phyloP scores from a whole-genome alignment of 2,888 invertebrate species.

The Chalcis sispes region DNA sequence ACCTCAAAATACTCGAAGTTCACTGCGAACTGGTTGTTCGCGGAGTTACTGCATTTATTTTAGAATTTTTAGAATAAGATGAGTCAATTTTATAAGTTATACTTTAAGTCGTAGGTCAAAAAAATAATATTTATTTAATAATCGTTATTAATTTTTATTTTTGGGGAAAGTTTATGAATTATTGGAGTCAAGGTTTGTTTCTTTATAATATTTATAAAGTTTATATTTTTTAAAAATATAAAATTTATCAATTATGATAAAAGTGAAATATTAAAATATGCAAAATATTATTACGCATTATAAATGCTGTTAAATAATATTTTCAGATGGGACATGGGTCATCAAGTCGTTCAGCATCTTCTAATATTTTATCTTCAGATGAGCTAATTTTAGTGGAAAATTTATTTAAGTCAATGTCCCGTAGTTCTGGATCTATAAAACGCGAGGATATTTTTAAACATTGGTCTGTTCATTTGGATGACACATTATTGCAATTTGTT shows the following conservation, averaged over 20 bases:
- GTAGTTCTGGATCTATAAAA: slow-evolving; percentile 74
- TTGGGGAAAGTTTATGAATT: slow-evolving; percentile 47
- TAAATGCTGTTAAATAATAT: neutral
- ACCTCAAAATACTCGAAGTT: slow-evolving; percentile 56
- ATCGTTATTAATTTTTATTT: slow-evolving; percentile 4
- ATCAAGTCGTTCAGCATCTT: slow-evolving; percentile 70
- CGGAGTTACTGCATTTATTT: slow-evolving; percentile 6
- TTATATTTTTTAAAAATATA: slow-evolving; percentile 1
- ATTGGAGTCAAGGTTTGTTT: slow-evolving; percentile 46
- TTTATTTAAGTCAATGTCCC: slow-evolving; percentile 74
- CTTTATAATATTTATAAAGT: slow-evolving; percentile 5
- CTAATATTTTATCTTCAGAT: slow-evolving; percentile 72
- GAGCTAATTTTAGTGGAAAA: slow-evolving; percentile 73
- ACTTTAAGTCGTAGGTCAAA: slow-evolving; percentile 8
- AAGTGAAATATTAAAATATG: too few species aligned
- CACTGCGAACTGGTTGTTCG: neutral
- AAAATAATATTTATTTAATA: neutral
- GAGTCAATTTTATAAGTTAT: slow-evolving; percentile 18
- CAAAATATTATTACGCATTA: too few species aligned
- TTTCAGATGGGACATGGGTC: slow-evolving; percentile 73
- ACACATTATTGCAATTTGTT: slow-evolving; percentile 70
- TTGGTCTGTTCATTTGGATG: slow-evolving; percentile 73
- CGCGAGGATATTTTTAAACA: slow-evolving; percentile 74
- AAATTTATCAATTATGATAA: neutral
- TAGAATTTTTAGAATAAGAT: slow-evolving; percentile 16